A percentile compares a stretch with the other conserved stretches of the same genome.
These are phyloP conservation scores for Alces alces DNA, from an alignment of 2,113 vertebrate species.

Conservation along the genomic window DNA sequence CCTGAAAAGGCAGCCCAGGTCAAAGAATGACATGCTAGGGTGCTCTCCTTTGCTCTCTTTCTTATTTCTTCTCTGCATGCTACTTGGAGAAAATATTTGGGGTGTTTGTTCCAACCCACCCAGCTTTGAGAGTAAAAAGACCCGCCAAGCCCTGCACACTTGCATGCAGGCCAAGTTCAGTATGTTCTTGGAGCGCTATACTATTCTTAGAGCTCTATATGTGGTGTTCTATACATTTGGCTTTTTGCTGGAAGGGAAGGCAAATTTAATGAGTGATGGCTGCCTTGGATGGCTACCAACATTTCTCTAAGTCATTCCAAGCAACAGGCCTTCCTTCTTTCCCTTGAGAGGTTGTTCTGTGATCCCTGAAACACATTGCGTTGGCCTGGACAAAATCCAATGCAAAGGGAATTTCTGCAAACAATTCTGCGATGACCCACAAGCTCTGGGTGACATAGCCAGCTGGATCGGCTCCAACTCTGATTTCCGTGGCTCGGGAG, in stretches of 20 bases:
- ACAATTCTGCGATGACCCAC: conserved; percentile 33
- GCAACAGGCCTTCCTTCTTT: conserved; percentile 44
- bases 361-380: conserved; percentile 36
- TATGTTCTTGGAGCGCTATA: conserved; percentile 25
- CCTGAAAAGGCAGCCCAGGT: neutral
- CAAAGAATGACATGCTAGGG: neutral
- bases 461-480: conserved; percentile 32
- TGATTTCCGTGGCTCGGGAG: neutral
- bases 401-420: conserved; percentile 19
- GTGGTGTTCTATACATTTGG: conserved; percentile 43
- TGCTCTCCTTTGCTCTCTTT: neutral
- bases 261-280: conserved; percentile 50
- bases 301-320: conserved; percentile 47
- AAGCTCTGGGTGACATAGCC: neutral
- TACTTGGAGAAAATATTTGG: neutral
- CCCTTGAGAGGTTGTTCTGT: conserved; percentile 48
- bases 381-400: conserved; percentile 56
- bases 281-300: conserved; percentile 55
- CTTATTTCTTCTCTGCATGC: conserved; percentile 28
- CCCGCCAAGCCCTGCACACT: neutral
- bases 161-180: neutral
- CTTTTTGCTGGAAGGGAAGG: conserved; percentile 51
- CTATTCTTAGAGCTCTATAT: conserved; percentile 55
- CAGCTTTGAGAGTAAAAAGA: conserved; percentile 22
- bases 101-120: conserved; percentile 29